Evolutionary conservation across 23 tunicate genomes (phyloP), one percentile per base, ranked within the genome.

Genomic region (Diplosoma virens): DNA sequence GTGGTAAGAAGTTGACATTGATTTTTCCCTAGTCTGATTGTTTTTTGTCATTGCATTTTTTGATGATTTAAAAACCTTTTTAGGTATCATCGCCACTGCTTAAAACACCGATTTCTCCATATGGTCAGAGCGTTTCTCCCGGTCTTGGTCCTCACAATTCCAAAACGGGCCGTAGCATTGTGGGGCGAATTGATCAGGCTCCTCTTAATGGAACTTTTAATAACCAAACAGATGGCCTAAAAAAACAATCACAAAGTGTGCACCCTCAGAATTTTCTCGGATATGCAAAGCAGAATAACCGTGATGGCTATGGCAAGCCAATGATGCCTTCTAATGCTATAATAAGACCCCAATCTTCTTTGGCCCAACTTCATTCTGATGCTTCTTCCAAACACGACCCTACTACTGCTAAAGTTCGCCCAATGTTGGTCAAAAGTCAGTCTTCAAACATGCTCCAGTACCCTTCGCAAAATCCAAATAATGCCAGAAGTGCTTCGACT

Each of bases 401-500:
- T 3, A 75, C 71, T 31, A 88, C 87, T 22, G 95, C 95, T 21
- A 88, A 82, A 82, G 95, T 88, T 0, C 58, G 95, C 2, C 95
- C 95, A 25, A 88, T 88, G 95, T 65, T 71, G 35, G 72, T 74
- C 14, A 85, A 85, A 48, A 37, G 71, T 1, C 26, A 60, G 3
- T 47, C 61, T 2, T 20, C 71, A 9, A 65, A 31, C 37, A 5
- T 17, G 36, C 2, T 25, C 37, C 25, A 47, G 22, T 47, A 72
- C 22, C 24, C 74, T 34, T 14, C 17, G 6, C 16, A 20, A 4
- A 29, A 4, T 28, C 35, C 11, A 11, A 7, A 58, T 20, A 23
- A 18, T 21, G 7, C 17, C 22, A 14, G 6, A 23, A 18, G 36
- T 2, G 22, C 25, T 34, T 20, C 25, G 5, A 16, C 52, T 5